Percentiles rank a stretch among this genome's conserved stretches.
These are phyloP conservation scores for Lysandra bellargus DNA, from an alignment of 2,888 invertebrate genomes.

Conservation along the genomic window DNA sequence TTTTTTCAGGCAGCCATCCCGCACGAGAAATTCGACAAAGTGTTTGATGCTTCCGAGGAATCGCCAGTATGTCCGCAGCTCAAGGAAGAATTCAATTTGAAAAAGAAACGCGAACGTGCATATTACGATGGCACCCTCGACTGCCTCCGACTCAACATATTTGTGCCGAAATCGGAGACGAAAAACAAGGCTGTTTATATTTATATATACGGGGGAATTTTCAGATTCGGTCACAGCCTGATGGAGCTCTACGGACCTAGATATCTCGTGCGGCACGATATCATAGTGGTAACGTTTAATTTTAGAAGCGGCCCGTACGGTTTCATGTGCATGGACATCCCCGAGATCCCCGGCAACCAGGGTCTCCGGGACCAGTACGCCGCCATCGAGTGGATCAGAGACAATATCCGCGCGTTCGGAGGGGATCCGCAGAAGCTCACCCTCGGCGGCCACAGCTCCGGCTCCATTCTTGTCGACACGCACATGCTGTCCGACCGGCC, in stretches of 20 bases:
- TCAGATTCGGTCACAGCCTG: not conserved
- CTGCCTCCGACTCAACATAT: not conserved
- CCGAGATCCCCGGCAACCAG: not conserved
- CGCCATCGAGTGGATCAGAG: not conserved
- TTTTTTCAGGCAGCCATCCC: not conserved
- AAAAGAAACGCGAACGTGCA: not conserved
- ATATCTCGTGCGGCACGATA: not conserved
- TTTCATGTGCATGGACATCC: not conserved
- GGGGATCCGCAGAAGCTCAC: not conserved
- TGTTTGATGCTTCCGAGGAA: not conserved
- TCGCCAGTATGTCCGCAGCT: not conserved
- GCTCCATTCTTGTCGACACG: not conserved
- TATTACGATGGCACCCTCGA: not conserved
- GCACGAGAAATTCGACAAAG: not conserved
- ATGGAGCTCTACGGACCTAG: not conserved
- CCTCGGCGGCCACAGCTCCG: not conserved
- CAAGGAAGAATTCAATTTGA: not conserved
- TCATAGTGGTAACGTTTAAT: not conserved
- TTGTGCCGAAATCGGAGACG: not conserved
- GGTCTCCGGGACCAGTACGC: not conserved
- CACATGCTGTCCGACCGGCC: not conserved
- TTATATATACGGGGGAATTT: not conserved
- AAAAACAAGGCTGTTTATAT: not conserved
- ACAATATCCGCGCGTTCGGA: not conserved
- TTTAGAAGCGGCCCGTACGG: not conserved